Conservation (phyloP, 92 coral and sea anemone species). For the Hydrozoanthus gracilis region DNA sequence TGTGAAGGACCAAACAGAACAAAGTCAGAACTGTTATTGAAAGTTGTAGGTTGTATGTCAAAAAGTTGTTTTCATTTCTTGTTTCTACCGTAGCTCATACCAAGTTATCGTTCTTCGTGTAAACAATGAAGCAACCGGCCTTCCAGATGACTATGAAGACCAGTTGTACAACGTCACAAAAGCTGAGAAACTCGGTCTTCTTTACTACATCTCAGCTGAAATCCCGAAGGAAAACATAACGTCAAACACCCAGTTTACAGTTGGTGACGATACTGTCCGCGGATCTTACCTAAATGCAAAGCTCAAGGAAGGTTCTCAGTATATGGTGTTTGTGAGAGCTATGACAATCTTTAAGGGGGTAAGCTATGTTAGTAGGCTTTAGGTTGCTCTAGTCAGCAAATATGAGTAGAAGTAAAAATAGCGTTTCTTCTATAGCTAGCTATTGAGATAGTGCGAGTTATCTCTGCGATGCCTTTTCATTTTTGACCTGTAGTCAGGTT, state of each 20-base stretch:
- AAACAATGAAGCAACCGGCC: background rate
- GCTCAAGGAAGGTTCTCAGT: constrained; percentile 19
- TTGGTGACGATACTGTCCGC: constrained; percentile 33
- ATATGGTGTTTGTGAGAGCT: constrained; percentile 13
- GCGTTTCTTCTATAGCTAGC: too few relatives aligned
- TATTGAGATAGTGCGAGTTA: too few relatives aligned
- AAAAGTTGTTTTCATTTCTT: background rate
- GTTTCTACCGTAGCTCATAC: background rate
- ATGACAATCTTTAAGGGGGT: constrained; percentile 19
- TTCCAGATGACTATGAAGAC: constrained; percentile 13
- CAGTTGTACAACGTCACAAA: background rate
- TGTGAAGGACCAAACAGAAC: too few relatives aligned
- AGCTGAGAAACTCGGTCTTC: constrained; percentile 9
- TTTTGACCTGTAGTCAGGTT: too few relatives aligned
- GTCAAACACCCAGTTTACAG: background rate
- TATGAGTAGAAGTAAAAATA: too few relatives aligned
- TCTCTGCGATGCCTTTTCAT: too few relatives aligned
- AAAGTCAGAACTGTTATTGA: too few relatives aligned
- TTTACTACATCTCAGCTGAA: constrained; percentile 18
- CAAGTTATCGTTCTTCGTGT: constrained; percentile 31
- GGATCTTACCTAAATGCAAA: constrained; percentile 29
- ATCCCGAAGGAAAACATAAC: constrained; percentile 3
- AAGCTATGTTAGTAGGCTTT: background rate
- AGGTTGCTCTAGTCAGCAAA: too few relatives aligned
- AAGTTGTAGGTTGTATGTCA: too few relatives aligned